A percentile compares a stretch with the other conserved stretches of the same genome.
Evolutionary conservation across 2,113 vertebrate species (phyloP).

Genomic region (Pteruthius melanotis): DNA sequence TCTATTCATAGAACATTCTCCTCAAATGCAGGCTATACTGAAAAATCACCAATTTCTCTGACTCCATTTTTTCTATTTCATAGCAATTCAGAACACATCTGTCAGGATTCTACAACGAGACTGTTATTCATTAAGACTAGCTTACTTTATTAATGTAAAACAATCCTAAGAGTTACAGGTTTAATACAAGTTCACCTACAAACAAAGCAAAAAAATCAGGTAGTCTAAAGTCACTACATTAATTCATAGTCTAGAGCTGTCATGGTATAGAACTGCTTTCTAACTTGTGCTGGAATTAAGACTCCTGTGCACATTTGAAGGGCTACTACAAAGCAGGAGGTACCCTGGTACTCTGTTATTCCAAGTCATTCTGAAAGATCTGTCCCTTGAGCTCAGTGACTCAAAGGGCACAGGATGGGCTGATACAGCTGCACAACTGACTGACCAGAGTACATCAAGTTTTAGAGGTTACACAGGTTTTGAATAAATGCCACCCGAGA

Average conservation of each 20-base stretch:
- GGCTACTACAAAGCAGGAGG: not conserved
- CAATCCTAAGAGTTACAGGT: not conserved
- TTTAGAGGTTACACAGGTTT: not conserved
- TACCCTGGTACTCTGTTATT: not conserved
- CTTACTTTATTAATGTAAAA: not conserved
- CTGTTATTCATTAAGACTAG: not conserved
- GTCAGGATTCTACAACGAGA: not conserved
- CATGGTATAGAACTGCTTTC: not conserved
- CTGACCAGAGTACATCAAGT: not conserved
- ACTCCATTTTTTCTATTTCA: not conserved
- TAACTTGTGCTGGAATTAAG: not conserved
- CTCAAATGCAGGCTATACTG: not conserved
- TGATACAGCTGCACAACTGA: not conserved
- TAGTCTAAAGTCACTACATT: not conserved
- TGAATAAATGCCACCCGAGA: not conserved
- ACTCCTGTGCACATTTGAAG: not conserved
- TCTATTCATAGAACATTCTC: not conserved
- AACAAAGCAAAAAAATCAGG: not conserved
- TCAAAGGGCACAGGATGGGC: not conserved
- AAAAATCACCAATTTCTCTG: not conserved
- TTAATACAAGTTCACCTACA: not conserved
- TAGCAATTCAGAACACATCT: not conserved
- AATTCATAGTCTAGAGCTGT: not conserved
- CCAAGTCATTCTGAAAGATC: not conserved
- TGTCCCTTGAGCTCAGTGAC: not conserved